Conservation (phyloP, 2,888 invertebrate species). For the Cheilosia grossa region DNA sequence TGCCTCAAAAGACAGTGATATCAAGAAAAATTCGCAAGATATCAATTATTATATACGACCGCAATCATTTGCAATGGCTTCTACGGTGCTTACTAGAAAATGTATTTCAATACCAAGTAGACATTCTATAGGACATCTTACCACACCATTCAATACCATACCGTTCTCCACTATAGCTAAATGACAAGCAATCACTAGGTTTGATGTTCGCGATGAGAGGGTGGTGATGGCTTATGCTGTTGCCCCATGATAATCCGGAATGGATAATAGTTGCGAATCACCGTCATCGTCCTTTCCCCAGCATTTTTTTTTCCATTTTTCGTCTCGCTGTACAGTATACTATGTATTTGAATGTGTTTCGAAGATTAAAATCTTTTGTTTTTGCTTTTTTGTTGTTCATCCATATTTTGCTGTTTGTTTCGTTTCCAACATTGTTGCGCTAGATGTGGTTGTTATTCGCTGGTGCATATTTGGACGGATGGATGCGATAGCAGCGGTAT, state of each 20-base stretch:
- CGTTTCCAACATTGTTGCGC: constrained; percentile 38
- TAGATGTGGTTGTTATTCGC: constrained; percentile 52
- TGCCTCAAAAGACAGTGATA: too few relatives aligned
- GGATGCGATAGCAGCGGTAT: constrained; percentile 6
- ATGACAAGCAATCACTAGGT: constrained; percentile 10
- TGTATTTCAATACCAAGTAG: background rate
- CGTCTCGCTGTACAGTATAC: background rate
- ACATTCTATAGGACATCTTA: background rate
- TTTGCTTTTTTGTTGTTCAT: constrained; percentile 2
- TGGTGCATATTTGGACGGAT: constrained; percentile 40
- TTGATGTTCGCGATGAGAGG: constrained; percentile 5
- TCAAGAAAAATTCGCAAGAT: too few relatives aligned
- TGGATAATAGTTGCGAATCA: constrained; percentile 30
- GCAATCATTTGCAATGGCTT: background rate
- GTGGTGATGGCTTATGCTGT: constrained; percentile 9
- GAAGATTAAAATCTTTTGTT: constrained; percentile 68
- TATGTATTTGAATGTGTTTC: constrained; percentile 36
- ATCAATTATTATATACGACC: too few relatives aligned
- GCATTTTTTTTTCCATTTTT: constrained; percentile 21
- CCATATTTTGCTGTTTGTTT: constrained; percentile 22
- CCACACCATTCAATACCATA: background rate
- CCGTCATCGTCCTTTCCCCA: background rate
- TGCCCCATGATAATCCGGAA: constrained; percentile 19
- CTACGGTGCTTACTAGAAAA: background rate
- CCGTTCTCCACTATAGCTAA: background rate